Percentiles rank a stretch among this genome's conserved stretches.
phyloP scores from a whole-genome alignment of 1,140 invertebrate species.

The Camponotus floridanus region DNA sequence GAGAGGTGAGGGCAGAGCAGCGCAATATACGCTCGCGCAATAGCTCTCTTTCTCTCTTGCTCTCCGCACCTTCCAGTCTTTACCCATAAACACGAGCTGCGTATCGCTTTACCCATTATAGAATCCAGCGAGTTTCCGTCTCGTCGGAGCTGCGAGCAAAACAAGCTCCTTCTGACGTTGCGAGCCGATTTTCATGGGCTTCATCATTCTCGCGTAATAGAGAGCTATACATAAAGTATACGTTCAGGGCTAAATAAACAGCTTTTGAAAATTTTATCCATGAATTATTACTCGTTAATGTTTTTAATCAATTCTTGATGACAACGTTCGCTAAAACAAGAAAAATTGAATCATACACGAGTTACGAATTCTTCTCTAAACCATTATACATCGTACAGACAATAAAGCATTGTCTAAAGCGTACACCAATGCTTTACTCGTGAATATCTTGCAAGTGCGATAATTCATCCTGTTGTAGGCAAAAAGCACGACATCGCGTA shows the following conservation, averaged over 20 bases:
- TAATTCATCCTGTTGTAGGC: constrained; percentile 56
- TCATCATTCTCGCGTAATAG: constrained; percentile 16
- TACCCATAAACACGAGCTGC: constrained; percentile 56
- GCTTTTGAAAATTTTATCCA: not conserved
- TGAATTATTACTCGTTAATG: not conserved
- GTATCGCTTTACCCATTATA: constrained; percentile 71
- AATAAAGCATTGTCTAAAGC: no score
- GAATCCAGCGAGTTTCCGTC: constrained; percentile 67
- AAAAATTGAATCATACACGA: not conserved
- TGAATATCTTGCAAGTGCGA: constrained; percentile 13
- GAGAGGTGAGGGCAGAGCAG: constrained; percentile 67
- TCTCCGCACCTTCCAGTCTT: constrained; percentile 51
- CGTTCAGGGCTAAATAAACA: not conserved
- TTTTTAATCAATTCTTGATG: not conserved
- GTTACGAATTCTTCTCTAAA: not conserved
- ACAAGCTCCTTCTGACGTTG: constrained; percentile 28
- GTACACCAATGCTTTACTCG: not conserved
- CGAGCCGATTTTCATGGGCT: constrained; percentile 58
- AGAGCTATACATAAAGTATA: not conserved
- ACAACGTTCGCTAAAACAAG: not conserved
- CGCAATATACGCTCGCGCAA: constrained; percentile 57
- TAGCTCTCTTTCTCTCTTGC: constrained; percentile 50
- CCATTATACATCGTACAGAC: not conserved
- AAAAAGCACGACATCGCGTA: constrained; percentile 47
- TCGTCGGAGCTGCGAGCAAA: constrained; percentile 53